Evolutionary conservation across 2,113 vertebrate genomes (phyloP), one percentile per base, ranked within the genome.

Genomic region (Leucopternis melanops): DNA sequence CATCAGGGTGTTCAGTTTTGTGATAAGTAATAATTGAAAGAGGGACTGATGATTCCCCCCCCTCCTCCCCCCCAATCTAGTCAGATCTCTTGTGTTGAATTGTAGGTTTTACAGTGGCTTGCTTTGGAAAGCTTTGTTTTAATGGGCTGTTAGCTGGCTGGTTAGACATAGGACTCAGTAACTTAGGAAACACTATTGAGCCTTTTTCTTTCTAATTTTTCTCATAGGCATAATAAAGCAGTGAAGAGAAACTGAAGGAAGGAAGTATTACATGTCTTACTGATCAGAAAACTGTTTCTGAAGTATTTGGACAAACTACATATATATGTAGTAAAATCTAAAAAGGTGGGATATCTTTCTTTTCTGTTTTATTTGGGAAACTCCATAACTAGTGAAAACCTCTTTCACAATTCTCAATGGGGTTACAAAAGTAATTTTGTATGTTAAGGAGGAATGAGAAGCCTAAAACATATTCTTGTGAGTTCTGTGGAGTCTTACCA

Each of bases 131-230:
- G 79, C 32, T 45, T 75, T 57, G 14, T 85, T 95, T 96, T 58
- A 66, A 36, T 55, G 67, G 34, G 32, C 86, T 78, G 10, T 69
- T 87, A 89, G 92, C 97, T 98, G 98, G 75, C 94, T 91, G 92
- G 92, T 97, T 95, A 93, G 89, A 62, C 92, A 57, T 62, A 86
- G 91, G 75, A 62, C 73, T 94, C 47, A 9, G 96, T 98, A 97
- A 97, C 97, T 98, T 97, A 91, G 97, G 97, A 97, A 91, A 97
- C 97, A 47, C 54, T 84, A 7, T 45, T 81, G 69, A 96, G 58
- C 36, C 59, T 92, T 86, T 67, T 69, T 82, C 58, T 88, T 67
- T 80, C 73, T 82, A 7, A 59, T 91, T 81, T 85, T 93, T 90
- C 85, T 91, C 74, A 4, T 27, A 97, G 84, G 49, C 40, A 36